These are phyloP conservation scores for Parambassis ranga DNA, from an alignment of 2,797 vertebrate genomes.

Conservation along the genomic window DNA sequence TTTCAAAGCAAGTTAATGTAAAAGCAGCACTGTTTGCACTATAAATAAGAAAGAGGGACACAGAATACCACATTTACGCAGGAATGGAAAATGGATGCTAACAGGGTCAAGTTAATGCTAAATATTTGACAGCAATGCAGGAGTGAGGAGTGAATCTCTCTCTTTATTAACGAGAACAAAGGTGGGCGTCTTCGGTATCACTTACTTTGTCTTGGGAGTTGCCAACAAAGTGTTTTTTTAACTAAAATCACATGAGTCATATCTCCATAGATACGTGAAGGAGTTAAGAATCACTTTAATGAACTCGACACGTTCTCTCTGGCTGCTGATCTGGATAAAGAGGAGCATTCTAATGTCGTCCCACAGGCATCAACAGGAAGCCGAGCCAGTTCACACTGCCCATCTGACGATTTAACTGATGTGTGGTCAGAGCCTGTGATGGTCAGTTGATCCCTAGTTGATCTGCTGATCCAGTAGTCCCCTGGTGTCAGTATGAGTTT, in stretches of 20 bases:
- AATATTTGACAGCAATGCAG: neutral
- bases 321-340: neutral
- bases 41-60: no score
- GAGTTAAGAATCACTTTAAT: neutral
- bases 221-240: neutral
- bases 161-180: neutral
- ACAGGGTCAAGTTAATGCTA: no score
- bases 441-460: neutral
- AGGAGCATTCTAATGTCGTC: neutral
- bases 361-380: neutral
- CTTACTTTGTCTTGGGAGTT: neutral
- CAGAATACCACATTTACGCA: no score
- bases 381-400: neutral
- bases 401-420: neutral
- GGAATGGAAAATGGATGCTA: no score
- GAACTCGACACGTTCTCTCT: neutral
- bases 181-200: neutral
- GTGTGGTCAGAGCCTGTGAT: neutral
- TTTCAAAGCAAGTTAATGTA: no score
- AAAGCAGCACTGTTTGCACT: no score
- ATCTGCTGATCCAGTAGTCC: slow-evolving; percentile 19
- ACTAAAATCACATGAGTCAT: neutral
- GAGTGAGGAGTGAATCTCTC: no score
- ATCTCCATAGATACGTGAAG: neutral
- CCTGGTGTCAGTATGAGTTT: neutral